phyloP scores from a whole-genome alignment of 1,140 invertebrate species.

The Trissolcus basalis region DNA sequence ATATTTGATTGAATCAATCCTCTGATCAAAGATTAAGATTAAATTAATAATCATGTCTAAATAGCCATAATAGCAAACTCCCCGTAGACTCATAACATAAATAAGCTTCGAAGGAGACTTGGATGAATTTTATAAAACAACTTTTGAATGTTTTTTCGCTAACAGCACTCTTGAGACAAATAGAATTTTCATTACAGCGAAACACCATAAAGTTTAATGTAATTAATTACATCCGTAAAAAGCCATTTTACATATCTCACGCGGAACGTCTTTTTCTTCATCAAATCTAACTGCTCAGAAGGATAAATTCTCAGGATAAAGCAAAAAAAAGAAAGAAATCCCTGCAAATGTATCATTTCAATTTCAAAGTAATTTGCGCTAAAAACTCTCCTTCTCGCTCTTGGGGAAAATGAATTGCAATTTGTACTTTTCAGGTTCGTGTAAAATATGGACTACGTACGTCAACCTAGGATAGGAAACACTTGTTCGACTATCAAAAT shows the following conservation, averaged over 20 bases:
- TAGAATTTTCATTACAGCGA: slow-evolving; percentile 27
- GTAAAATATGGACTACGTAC: too few species aligned
- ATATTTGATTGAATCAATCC: too few species aligned
- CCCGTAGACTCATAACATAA: slow-evolving; percentile 13
- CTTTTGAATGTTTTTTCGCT: slow-evolving; percentile 18
- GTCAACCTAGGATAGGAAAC: too few species aligned
- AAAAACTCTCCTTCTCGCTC: too few species aligned
- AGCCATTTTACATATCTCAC: slow-evolving; percentile 6
- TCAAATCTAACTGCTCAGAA: slow-evolving; percentile 10
- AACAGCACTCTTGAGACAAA: slow-evolving; percentile 9
- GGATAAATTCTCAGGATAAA: slow-evolving; percentile 8
- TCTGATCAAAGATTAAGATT: too few species aligned
- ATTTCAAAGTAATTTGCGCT: too few species aligned
- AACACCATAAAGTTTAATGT: slow-evolving; percentile 4
- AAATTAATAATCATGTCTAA: not conserved
- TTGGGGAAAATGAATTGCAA: too few species aligned
- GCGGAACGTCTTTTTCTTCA: slow-evolving; percentile 15
- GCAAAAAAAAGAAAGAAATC: slow-evolving; percentile 9
- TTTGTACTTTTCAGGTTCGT: too few species aligned
- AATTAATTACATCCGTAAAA: slow-evolving; percentile 23
- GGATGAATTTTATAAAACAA: slow-evolving; percentile 32
- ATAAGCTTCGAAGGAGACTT: slow-evolving; percentile 26
- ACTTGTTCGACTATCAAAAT: too few species aligned
- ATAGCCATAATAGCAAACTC: slow-evolving; percentile 15
- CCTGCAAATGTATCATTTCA: too few species aligned